phyloP scores from a whole-genome alignment of 2,888 invertebrate species.

The Junonia oenone region DNA sequence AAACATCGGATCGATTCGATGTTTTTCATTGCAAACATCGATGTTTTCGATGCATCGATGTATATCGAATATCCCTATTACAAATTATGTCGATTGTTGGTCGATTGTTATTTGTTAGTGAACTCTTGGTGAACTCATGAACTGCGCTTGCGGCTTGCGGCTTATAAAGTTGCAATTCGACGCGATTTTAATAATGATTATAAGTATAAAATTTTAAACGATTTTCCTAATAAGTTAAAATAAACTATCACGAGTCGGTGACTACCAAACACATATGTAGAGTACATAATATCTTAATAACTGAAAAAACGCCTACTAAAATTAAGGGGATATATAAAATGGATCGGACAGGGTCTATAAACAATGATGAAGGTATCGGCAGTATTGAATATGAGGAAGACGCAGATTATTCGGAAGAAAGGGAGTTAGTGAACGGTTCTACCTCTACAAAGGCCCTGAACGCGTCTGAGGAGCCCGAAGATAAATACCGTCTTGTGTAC shows the following conservation, averaged over 20 bases:
- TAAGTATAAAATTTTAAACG: constrained; percentile 4
- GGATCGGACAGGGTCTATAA: constrained; percentile 62
- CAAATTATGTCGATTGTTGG: too few relatives aligned
- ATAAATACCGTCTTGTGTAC: constrained; percentile 87
- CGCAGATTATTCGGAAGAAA: constrained; percentile 67
- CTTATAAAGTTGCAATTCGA: not conserved
- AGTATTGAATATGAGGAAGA: constrained; percentile 65
- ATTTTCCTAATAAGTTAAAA: constrained; percentile 9
- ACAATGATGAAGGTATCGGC: constrained; percentile 52
- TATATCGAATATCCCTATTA: too few relatives aligned
- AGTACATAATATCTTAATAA: not conserved
- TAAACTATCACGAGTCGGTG: constrained; percentile 5
- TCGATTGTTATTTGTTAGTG: too few relatives aligned
- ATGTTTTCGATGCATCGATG: too few relatives aligned
- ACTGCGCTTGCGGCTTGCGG: constrained; percentile 12
- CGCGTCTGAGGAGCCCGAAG: constrained; percentile 63
- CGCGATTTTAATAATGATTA: constrained; percentile 8
- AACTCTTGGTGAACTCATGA: too few relatives aligned
- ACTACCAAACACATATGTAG: constrained; percentile 4
- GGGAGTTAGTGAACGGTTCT: constrained; percentile 65
- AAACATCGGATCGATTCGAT: too few relatives aligned
- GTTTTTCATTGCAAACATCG: too few relatives aligned
- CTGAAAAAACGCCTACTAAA: not conserved
- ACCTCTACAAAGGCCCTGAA: constrained; percentile 65
- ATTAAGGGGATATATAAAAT: constrained; percentile 31